Evolutionary conservation across 1,140 invertebrate species (phyloP).

Genomic region (Drosophila rufa): DNA sequence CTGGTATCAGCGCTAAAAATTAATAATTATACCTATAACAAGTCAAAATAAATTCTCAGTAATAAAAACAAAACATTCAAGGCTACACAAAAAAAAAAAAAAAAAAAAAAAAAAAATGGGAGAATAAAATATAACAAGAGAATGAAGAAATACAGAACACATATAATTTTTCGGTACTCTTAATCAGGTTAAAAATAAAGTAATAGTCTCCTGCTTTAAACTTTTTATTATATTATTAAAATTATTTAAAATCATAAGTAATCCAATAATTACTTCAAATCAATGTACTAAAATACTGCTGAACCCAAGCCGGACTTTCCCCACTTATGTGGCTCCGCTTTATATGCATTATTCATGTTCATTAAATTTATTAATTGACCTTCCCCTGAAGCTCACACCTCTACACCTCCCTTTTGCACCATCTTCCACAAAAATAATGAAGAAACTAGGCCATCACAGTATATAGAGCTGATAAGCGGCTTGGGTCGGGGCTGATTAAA

Average conservation of each 20-base stretch:
- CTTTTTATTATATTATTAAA: too few species aligned
- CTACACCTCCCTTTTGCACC: slow-evolving; percentile 11
- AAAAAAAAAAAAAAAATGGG: too few species aligned
- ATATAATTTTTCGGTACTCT: too few species aligned
- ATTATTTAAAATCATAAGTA: too few species aligned
- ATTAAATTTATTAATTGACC: slow-evolving; percentile 45
- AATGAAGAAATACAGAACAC: neutral
- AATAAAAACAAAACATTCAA: neutral
- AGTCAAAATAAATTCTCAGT: neutral
- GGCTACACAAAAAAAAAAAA: neutral
- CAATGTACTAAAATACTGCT: neutral
- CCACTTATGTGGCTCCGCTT: slow-evolving; percentile 15
- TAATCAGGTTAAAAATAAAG: too few species aligned
- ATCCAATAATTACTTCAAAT: too few species aligned
- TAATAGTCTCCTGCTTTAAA: too few species aligned
- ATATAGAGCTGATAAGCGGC: slow-evolving; percentile 62
- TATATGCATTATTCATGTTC: slow-evolving; percentile 34
- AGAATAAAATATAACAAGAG: neutral
- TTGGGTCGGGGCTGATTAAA: slow-evolving; percentile 59
- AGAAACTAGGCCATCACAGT: slow-evolving; percentile 67
- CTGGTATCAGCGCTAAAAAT: neutral
- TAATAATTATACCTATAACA: neutral
- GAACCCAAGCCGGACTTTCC: slow-evolving; percentile 36
- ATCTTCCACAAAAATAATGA: slow-evolving; percentile 41
- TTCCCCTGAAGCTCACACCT: slow-evolving; percentile 18